Evolutionary conservation across 2,888 invertebrate genomes (phyloP).

Genomic region (Spatulosminthurus flaviceps): DNA sequence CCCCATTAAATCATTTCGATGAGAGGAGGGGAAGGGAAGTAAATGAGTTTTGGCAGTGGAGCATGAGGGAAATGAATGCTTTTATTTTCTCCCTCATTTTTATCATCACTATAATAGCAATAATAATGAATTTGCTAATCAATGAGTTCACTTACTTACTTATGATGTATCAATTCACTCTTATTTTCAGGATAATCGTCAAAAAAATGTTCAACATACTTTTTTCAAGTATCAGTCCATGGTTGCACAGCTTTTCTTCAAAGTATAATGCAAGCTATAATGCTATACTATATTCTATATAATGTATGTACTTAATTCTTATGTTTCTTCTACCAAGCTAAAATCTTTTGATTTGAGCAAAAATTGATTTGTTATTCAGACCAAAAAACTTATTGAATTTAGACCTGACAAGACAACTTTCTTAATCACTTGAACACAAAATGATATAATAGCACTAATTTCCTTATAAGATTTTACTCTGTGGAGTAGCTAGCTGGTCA

Average conservation of each 20-base stretch:
- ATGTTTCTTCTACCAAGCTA: too few species aligned
- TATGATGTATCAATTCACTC: not conserved
- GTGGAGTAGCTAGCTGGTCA: not conserved
- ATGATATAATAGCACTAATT: slow-evolving; percentile 40
- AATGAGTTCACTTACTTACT: not conserved
- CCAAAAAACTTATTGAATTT: slow-evolving; percentile 29
- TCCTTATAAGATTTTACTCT: slow-evolving; percentile 33
- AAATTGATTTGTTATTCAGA: slow-evolving; percentile 41
- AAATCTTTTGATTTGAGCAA: slow-evolving; percentile 32
- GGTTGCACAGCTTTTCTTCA: too few species aligned
- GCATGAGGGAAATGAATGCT: not conserved
- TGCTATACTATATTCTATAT: too few species aligned
- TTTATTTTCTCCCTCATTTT: not conserved
- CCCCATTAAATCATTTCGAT: not conserved
- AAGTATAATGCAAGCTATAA: too few species aligned
- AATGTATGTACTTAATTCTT: too few species aligned
- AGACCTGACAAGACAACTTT: slow-evolving; percentile 42
- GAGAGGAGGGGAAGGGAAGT: not conserved
- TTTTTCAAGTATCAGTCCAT: not conserved
- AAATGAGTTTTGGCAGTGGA: too few species aligned
- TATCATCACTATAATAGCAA: not conserved
- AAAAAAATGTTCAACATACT: not conserved
- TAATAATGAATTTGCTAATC: not conserved
- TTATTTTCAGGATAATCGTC: slow-evolving; percentile 1
- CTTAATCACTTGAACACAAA: slow-evolving; percentile 37